Base-by-base conservation (phyloP, 2,888 invertebrate genomes). In the Cryptus armator region DNA sequence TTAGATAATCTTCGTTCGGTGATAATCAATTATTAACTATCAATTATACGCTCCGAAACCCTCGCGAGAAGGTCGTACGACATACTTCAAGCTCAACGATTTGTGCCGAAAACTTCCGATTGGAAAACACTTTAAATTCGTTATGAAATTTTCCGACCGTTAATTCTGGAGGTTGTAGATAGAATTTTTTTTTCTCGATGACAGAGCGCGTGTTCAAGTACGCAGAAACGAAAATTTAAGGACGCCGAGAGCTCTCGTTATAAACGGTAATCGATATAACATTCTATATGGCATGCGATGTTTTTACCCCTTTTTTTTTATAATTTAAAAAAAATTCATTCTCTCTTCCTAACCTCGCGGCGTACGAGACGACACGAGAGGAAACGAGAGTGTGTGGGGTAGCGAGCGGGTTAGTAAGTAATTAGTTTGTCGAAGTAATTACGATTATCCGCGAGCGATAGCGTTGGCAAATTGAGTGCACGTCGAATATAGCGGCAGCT, bases 341-440 rank as follows among this genome's bases (percentile, higher is more conserved):
- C n/a, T 46, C 37, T 0, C 64, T 43, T 43, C 5, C 16, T 68
- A 59, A 68, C 46, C 46, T 75, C 53, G 16, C 48, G 72, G 70
- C 48, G 70, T 29, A 64, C 74, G 44, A 53, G 32, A 32, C 14
- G 68, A 37, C 19, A 59, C 24, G 62, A 6, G 12, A 5, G 70
- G 44, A 48, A 29, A 9, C 46, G 68, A 24, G 43, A 53, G 29
- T 32, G 44, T 24, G 37, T 19, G 19, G 37, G 56, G 53, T 19
- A 16, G 37, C 16, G 16, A 77, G 53, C 19, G 51, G 53, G 81
- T 19, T 29, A 46, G 74, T 67, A 74, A 81, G 74, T 81, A 86
- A 87, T 83, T 84, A 86, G 86, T 86, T 86, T 86, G 84, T 84
- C 84, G 82, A 86, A 85, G 85, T 85, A 81, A 81, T 87, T 86